Base-by-base conservation (phyloP, 1,140 invertebrate species). In the Spodoptera litura region DNA sequence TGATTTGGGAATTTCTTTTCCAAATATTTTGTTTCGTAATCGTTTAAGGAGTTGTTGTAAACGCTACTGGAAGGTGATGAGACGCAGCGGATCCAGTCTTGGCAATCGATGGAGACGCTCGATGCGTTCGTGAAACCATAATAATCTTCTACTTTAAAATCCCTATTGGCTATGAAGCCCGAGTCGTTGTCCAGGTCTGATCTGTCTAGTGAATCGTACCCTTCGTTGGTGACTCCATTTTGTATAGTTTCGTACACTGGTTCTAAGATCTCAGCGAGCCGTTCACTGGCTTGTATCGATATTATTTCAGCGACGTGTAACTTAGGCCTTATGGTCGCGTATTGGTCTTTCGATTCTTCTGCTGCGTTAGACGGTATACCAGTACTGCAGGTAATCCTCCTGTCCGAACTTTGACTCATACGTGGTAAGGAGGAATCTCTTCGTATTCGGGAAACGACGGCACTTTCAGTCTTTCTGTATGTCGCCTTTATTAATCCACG, bases 271-370 rank as follows among this genome's bases (percentile, higher is more conserved):
- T 93, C 91, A 5, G 91, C 92, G n/a, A 94, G 79, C 80, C 87
- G 80, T 85, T 94, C 93, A 25, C 82, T 91, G 3, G 88, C 87
- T 82, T 94, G 90, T 85, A 94, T 91, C 4, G 92, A 93, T 78
- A 93, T 91, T 52, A 94, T 93, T 89, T 94, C 91, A 35, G 93
- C 92, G 1, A 93, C 91, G 38, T 94, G 91, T 68, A 93, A 27
- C 78, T 89, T 93, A 8, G 89, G 87, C 78, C 79, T 82, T 68
- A 88, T 85, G n/a, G 81, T 82, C 15, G 86, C 84, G n/a, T 89
- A 87, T n/a, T 86, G 80, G 20, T 89, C 80, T 81, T 93, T 91
- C 0, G 61, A 6, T 12, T 89, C 84, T 6, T 86, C 86, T 2
- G 55, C 56, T 3, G 83, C 74, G 1, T 83, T 87, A 4, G 80